Evolutionary conservation across 2,888 invertebrate genomes (phyloP).

Genomic region (Slavum lentiscoides): DNA sequence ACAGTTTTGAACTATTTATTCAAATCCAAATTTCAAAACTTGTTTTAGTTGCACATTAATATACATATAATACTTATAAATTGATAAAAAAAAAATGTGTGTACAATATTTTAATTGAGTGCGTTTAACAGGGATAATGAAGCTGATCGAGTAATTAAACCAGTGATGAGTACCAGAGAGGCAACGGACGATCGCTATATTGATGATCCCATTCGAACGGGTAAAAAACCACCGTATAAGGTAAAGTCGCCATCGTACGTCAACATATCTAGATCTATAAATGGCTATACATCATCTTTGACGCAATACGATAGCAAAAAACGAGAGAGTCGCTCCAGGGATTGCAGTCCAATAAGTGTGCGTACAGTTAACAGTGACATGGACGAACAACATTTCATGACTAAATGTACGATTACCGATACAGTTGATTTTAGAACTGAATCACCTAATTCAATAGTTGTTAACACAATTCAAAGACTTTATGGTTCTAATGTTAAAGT

Average conservation of each 20-base stretch:
- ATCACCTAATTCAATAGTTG: constrained; percentile 38
- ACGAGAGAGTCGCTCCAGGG: constrained; percentile 39
- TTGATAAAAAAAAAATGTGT: constrained; percentile 8
- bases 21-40: constrained; percentile 1
- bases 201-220: constrained; percentile 26
- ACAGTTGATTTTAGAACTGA: constrained; percentile 49
- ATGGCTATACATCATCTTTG: constrained; percentile 49
- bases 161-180: constrained; percentile 48
- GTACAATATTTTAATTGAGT: constrained; percentile 39
- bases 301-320: constrained; percentile 50
- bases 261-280: constrained; percentile 50
- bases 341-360: constrained; percentile 47
- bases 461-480: constrained; percentile 48
- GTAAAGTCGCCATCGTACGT: constrained; percentile 46
- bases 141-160: constrained; percentile 33
- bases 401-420: constrained; percentile 44
- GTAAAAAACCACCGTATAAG: constrained; percentile 47
- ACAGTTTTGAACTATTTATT: not conserved
- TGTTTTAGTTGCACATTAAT: not conserved
- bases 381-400: constrained; percentile 39
- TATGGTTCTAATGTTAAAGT: constrained; percentile 49
- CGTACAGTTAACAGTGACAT: constrained; percentile 32
- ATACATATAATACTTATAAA: not conserved
- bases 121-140: constrained; percentile 41
- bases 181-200: constrained; percentile 27